Percentiles rank a stretch among this genome's conserved stretches.
Conservation (phyloP, 2,113 vertebrate genomes). For the Craseonycteris thonglongyai region DNA sequence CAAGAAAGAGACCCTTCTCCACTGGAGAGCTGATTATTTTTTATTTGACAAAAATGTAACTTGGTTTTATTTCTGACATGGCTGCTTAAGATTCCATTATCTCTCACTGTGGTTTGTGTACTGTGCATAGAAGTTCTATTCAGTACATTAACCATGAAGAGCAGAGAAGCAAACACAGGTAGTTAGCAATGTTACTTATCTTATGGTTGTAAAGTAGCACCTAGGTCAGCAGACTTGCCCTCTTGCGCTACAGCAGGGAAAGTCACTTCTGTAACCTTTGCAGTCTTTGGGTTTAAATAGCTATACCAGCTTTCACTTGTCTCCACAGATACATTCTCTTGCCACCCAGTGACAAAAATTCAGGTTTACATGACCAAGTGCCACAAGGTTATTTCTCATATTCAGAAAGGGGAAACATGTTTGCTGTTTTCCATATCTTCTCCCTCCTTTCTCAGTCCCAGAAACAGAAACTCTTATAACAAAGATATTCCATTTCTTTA, state of each 20-base stretch:
- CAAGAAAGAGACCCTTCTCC: neutral
- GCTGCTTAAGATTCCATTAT: neutral
- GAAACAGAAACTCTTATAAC: conserved; percentile 4
- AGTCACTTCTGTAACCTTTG: neutral
- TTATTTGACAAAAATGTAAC: neutral
- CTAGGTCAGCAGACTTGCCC: neutral
- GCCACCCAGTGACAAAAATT: neutral
- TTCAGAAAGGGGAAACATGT: neutral
- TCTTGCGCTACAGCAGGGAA: neutral
- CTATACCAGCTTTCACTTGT: conserved; percentile 1
- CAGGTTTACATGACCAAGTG: neutral
- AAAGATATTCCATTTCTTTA: conserved; percentile 22
- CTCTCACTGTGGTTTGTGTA: neutral
- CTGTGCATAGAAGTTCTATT: neutral
- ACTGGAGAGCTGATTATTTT: neutral
- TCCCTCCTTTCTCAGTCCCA: conserved; percentile 21
- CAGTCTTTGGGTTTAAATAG: neutral
- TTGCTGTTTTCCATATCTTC: neutral
- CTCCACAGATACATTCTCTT: neutral
- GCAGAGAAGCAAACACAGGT: neutral
- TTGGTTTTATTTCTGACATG: neutral
- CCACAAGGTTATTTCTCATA: neutral
- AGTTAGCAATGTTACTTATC: neutral
- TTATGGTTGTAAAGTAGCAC: neutral
- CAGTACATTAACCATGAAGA: neutral